Evolutionary conservation across 2,113 vertebrate species (phyloP).

Genomic region (Anolis carolinensis): DNA sequence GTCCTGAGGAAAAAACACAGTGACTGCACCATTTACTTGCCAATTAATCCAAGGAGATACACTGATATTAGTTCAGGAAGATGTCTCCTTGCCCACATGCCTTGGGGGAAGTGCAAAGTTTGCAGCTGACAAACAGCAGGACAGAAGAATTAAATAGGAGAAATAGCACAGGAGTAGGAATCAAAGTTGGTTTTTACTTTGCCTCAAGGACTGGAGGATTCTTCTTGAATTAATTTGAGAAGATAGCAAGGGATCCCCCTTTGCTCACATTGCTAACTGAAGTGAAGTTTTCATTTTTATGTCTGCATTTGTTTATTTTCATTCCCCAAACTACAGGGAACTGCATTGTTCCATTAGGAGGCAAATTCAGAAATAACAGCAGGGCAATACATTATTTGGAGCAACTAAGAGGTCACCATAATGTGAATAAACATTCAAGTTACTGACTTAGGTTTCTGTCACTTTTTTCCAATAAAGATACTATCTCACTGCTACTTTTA

Average conservation of each 20-base stretch:
- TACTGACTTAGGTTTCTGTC: neutral
- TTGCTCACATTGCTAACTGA: neutral
- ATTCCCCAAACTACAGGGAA: neutral
- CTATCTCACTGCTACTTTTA: neutral
- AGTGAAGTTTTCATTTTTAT: neutral
- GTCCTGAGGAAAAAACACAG: constrained; percentile 55
- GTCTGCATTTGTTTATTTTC: neutral
- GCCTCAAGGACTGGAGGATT: neutral
- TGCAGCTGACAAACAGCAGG: constrained; percentile 54
- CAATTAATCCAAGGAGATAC: constrained; percentile 72
- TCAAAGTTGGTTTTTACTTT: constrained; percentile 35
- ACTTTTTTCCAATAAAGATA: neutral
- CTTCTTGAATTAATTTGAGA: neutral
- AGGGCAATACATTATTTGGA: neutral
- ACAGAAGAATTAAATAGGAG: constrained; percentile 59
- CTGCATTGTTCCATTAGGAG: neutral
- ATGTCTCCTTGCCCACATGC: constrained; percentile 67
- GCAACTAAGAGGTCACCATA: neutral
- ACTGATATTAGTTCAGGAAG: constrained; percentile 71
- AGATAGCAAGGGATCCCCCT: neutral
- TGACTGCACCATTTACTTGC: constrained; percentile 68
- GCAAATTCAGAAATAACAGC: neutral
- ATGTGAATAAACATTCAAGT: neutral
- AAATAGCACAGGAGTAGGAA: constrained; percentile 37
- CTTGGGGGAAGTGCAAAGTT: constrained; percentile 66